Evolutionary conservation across 1,140 invertebrate genomes (phyloP), one percentile per base, ranked within the genome.

Genomic region (Galendromus occidentalis): DNA sequence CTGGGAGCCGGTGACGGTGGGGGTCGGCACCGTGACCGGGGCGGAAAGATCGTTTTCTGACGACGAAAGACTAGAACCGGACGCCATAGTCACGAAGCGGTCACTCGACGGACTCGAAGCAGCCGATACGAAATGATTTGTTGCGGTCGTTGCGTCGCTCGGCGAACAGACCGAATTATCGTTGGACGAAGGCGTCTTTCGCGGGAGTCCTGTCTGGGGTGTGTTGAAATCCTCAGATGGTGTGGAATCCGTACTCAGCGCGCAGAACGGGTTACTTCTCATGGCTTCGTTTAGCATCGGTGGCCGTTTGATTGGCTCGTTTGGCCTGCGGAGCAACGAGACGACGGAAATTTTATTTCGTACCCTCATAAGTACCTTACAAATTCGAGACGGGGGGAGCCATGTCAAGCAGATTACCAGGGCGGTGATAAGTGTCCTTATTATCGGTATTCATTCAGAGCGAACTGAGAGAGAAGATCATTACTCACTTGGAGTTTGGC

Each of bases 201-300:
- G 33, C 9, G 33, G 33, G 9, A 59, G 25, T 33, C 51, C 51
- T 59, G 25, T 59, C 20, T 59, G 51, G 25, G 51, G 51, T 17
- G 51, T 59, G 22, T 59, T 59, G 51, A 59, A 59, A 22, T 59
- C 51, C 25, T 59, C 51, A 4, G 51, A 59, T 18, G 51, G 51
- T 14, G 51, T 59, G 14, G 51, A 59, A 1, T 59, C 51, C 25
- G 51, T 59, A 33, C 51, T 59, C 22, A 59, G 51, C 51, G 51
- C 51, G 22, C 51, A 59, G 51, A 59, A 59, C 22, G 51, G 51
- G 51, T 59, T 59, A 59, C 51, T 59, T 33, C 51, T 59, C 51
- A 59, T 59, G 51, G 51, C 51, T 14, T 25, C 51, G 51, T 59
- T 59, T 4, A 59, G 20, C 51, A 59, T 59, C 9, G 51, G 51